A percentile compares a stretch with the other conserved stretches of the same genome.
phyloP scores from a whole-genome alignment of 2,113 vertebrate species.

The Pseudolaguvia tuberculata region DNA sequence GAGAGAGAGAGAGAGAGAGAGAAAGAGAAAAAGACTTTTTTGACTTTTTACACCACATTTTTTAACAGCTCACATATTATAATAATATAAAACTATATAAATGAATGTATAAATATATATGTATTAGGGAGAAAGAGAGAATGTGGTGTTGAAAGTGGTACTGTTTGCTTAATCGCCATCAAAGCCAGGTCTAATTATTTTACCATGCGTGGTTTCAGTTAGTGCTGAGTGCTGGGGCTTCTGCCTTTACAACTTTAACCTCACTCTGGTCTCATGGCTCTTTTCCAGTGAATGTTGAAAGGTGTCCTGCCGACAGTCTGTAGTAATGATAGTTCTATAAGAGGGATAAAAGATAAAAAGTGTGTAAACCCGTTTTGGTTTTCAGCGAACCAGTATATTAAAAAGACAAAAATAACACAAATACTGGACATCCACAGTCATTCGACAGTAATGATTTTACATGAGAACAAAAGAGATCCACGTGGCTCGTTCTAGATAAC shows the following conservation, averaged over 20 bases:
- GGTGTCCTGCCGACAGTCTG: background rate
- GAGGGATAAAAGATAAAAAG: background rate
- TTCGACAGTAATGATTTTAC: background rate
- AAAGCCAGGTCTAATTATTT: conserved; percentile 73
- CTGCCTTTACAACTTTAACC: conserved; percentile 54
- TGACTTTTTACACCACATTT: too few species aligned
- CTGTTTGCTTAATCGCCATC: conserved; percentile 75
- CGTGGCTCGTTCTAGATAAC: too few species aligned
- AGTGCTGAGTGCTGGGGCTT: conserved; percentile 59
- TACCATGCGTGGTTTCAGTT: conserved; percentile 67
- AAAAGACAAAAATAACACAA: background rate
- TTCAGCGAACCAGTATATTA: background rate
- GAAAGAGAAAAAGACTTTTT: conserved; percentile 15
- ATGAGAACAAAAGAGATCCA: too few species aligned
- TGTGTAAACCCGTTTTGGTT: background rate
- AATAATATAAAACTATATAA: too few species aligned
- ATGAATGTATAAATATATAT: too few species aligned
- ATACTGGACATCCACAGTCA: background rate
- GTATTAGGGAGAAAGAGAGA: too few species aligned
- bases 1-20: conserved; percentile 39
- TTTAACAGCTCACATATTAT: too few species aligned
- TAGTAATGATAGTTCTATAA: background rate
- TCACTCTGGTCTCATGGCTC: conserved; percentile 12
- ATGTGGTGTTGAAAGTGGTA: conserved; percentile 66
- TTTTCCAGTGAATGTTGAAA: conserved; percentile 1